Conservation (phyloP, 2,888 invertebrate genomes). For the Chalcosyrphus nemorum region DNA sequence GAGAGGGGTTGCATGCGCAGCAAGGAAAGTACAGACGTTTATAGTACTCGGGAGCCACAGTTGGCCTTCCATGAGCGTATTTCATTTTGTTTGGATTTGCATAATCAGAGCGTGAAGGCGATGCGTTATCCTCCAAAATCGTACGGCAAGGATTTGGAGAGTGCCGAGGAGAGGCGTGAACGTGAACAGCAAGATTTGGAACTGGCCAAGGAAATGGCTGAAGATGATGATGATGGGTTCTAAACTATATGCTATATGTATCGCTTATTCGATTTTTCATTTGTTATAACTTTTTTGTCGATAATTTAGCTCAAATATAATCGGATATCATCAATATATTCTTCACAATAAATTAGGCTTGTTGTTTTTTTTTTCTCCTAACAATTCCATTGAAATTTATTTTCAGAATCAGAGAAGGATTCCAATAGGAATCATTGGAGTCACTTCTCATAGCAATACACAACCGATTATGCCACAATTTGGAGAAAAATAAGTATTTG, state of each 20-base stretch:
- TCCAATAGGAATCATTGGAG: too few species aligned
- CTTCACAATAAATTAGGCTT: background rate
- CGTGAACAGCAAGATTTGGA: conserved; percentile 99
- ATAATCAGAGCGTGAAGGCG: conserved; percentile 99
- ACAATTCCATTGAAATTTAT: too few species aligned
- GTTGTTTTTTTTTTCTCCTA: background rate
- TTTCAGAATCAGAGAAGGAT: too few species aligned
- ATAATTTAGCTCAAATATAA: conserved; percentile 41
- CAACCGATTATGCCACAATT: too few species aligned
- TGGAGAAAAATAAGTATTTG: too few species aligned
- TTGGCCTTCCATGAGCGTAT: conserved; percentile 98
- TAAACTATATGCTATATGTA: conserved; percentile 73
- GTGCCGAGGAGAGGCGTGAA: conserved; percentile 97
- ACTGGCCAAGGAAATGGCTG: conserved; percentile 99
- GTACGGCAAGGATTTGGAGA: conserved; percentile 98
- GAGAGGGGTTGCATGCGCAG: conserved; percentile 98
- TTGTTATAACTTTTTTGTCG: conserved; percentile 44
- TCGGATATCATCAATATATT: conserved; percentile 8
- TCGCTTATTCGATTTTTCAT: conserved; percentile 1
- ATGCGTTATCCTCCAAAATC: conserved; percentile 99
- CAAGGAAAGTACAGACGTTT: conserved; percentile 98
- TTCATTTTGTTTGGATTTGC: conserved; percentile 97
- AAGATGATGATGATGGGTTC: conserved; percentile 98
- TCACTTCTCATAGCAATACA: too few species aligned
- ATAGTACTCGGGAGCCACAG: conserved; percentile 97